Conservation (phyloP, 1,140 invertebrate species). For the Lamellibrachia luymesi region DNA sequence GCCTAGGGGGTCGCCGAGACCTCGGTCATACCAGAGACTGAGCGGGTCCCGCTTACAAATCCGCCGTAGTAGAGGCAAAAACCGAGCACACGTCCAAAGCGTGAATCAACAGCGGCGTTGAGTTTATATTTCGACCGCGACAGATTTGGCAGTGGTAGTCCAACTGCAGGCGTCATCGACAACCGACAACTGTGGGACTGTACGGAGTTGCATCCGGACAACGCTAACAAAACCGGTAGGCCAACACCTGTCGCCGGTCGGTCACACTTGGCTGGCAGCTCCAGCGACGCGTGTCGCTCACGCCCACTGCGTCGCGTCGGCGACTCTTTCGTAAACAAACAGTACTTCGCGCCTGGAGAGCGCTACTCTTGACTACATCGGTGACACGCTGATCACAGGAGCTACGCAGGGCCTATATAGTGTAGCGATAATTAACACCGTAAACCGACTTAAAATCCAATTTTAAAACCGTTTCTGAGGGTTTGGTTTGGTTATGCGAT, state of each 20-base stretch:
- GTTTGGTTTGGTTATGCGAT: background rate
- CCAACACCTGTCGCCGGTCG: background rate
- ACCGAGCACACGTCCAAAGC: background rate
- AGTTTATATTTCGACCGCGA: background rate
- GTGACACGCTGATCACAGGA: background rate
- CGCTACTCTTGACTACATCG: background rate
- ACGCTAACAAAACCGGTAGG: background rate
- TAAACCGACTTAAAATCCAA: background rate
- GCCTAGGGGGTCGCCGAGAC: background rate
- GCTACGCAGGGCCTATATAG: background rate
- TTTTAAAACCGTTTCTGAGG: background rate
- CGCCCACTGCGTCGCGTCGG: background rate
- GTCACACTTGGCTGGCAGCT: background rate
- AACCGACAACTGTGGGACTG: background rate
- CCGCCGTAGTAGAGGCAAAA: background rate
- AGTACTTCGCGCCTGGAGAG: background rate
- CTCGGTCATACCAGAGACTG: background rate
- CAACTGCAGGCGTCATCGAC: background rate
- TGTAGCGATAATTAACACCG: background rate
- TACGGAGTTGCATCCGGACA: background rate
- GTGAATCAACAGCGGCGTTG: background rate
- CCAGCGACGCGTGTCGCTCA: slow-evolving; percentile 2
- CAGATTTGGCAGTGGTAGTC: background rate
- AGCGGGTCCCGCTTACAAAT: background rate
- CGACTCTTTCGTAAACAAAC: background rate